phyloP scores from a whole-genome alignment of 2,797 vertebrate genomes.

The Gastrophryne carolinensis region DNA sequence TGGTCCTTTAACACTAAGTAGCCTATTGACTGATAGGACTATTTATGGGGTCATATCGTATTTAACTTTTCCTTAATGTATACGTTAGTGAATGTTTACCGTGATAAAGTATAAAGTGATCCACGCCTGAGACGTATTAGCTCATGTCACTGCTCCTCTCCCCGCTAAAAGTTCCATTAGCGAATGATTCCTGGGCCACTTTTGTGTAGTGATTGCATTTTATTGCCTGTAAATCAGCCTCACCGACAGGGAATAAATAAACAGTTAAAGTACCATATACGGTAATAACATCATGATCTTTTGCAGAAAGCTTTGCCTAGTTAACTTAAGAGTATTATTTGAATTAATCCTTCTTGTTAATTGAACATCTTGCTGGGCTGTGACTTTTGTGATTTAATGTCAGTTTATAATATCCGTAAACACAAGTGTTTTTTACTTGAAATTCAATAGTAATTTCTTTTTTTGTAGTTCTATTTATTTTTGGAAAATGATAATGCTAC shows the following conservation, averaged over 20 bases:
- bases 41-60: constrained; percentile 92
- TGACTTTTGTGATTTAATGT: constrained; percentile 39
- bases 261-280: constrained; percentile 84
- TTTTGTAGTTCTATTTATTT: constrained; percentile 6
- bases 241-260: constrained; percentile 91
- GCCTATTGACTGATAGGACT: constrained; percentile 70
- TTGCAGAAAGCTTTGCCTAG: constrained; percentile 78
- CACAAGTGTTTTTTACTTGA: constrained; percentile 7
- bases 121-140: constrained; percentile 80
- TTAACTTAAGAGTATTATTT: constrained; percentile 72
- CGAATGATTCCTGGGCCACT: constrained; percentile 87
- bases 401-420: constrained; percentile 13
- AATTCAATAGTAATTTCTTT: constrained; percentile 6
- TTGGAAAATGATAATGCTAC: not conserved
- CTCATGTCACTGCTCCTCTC: constrained; percentile 86
- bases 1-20: constrained; percentile 64
- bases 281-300: constrained; percentile 92
- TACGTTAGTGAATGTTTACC: constrained; percentile 88
- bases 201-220: constrained; percentile 89
- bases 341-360: constrained; percentile 64
- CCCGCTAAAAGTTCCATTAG: constrained; percentile 97
- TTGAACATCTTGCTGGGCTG: constrained; percentile 56
- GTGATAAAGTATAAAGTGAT: constrained; percentile 73
- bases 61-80: constrained; percentile 96
- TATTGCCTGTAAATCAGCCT: constrained; percentile 89